Evolutionary conservation across 2,113 vertebrate species (phyloP).

Genomic region (Paradisaea rubra): DNA sequence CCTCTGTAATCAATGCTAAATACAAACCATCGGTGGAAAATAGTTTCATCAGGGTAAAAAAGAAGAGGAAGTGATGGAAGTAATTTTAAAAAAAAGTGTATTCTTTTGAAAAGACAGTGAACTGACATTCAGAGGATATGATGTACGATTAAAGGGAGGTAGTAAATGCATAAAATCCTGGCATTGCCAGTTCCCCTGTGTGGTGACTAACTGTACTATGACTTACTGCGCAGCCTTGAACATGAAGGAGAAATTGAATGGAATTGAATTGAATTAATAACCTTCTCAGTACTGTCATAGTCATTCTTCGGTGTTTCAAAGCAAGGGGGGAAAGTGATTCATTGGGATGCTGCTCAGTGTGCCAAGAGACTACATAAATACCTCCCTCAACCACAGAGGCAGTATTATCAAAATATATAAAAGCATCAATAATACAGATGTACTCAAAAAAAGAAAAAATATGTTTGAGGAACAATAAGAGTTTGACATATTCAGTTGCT

Average conservation of each 20-base stretch:
- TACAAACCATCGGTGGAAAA: background rate
- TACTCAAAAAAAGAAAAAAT: background rate
- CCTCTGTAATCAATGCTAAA: background rate
- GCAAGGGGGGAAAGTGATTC: constrained; percentile 5
- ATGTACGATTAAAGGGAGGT: background rate
- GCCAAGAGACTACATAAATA: background rate
- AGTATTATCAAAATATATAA: background rate
- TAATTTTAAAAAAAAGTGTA: background rate
- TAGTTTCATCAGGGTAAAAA: background rate
- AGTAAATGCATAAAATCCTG: background rate
- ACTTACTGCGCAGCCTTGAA: background rate
- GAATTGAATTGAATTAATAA: constrained; percentile 10
- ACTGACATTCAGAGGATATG: background rate
- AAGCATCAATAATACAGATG: background rate
- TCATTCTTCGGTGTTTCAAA: background rate
- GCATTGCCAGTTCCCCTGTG: background rate
- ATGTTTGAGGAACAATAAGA: background rate
- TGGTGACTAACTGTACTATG: background rate
- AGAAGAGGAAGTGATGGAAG: background rate
- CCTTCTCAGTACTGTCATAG: background rate
- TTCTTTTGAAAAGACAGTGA: background rate
- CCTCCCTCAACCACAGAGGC: background rate
- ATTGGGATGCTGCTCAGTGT: background rate
- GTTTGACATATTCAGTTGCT: background rate
- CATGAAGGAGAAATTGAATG: background rate